phyloP scores from a whole-genome alignment of 2,797 vertebrate genomes.

The Gymnothorax reevesii region DNA sequence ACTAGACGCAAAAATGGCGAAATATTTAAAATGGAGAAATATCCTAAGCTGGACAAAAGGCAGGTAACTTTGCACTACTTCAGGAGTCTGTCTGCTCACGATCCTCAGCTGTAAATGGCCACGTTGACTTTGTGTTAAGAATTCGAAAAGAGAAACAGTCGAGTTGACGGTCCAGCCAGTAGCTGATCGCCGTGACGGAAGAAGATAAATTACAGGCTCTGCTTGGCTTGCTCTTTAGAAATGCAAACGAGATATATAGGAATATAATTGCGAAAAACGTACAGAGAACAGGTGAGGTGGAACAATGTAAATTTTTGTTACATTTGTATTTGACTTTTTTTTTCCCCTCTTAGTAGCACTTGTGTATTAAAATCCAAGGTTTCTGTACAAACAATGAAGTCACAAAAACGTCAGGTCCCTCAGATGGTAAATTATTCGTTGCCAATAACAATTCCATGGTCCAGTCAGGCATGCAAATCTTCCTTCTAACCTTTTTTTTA shows the following conservation, averaged over 20 bases:
- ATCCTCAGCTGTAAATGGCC: conserved; percentile 9
- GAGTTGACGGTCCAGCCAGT: conserved; percentile 12
- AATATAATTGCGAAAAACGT: neutral
- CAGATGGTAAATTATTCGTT: neutral
- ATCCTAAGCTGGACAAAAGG: neutral
- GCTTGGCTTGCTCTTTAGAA: conserved; percentile 20
- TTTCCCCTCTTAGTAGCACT: conserved; percentile 49
- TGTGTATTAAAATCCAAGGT: conserved; percentile 49
- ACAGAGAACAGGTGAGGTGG: conserved; percentile 35
- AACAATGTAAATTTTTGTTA: conserved; percentile 48
- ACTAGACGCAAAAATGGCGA: conserved; percentile 11
- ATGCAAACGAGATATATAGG: conserved; percentile 8
- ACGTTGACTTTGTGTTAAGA: neutral
- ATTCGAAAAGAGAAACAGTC: neutral
- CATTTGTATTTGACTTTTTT: conserved; percentile 46
- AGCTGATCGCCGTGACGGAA: conserved; percentile 21
- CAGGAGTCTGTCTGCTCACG: conserved; percentile 9
- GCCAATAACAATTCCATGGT: conserved; percentile 21
- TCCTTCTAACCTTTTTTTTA: conserved; percentile 50
- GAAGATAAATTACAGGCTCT: conserved; percentile 24
- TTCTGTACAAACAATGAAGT: conserved; percentile 42
- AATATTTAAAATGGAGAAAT: neutral
- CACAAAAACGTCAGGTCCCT: conserved; percentile 32
- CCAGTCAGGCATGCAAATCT: conserved; percentile 50
- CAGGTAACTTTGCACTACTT: conserved; percentile 31